phyloP scores from a whole-genome alignment of 2,797 vertebrate genomes.

The Phoeniculus purpureus region DNA sequence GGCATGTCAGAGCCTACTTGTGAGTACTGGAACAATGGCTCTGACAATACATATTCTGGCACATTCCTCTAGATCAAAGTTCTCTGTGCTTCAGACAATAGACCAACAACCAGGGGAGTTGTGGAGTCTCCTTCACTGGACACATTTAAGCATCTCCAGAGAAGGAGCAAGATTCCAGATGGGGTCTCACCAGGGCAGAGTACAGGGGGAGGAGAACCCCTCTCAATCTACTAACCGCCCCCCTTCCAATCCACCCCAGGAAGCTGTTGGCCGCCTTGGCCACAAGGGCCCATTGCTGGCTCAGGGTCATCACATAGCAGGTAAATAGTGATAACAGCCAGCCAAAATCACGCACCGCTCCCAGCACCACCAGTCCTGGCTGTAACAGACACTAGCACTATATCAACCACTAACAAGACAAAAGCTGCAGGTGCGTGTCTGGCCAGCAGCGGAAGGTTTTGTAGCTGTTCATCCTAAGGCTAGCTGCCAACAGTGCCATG shows the following conservation, averaged over 20 bases:
- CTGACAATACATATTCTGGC: conserved; percentile 8
- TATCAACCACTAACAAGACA: not conserved
- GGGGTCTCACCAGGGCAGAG: too few relatives aligned
- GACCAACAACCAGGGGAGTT: too few relatives aligned
- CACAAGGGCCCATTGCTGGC: too few relatives aligned
- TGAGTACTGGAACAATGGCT: conserved; percentile 24
- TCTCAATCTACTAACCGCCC: too few relatives aligned
- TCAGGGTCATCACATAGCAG: not conserved
- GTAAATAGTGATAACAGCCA: conserved; percentile 1
- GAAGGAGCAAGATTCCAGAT: too few relatives aligned
- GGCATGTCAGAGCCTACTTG: conserved; percentile 17
- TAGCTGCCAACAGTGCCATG: not conserved
- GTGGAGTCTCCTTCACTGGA: too few relatives aligned
- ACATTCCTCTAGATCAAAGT: not conserved
- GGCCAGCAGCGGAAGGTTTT: not conserved
- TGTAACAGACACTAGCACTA: not conserved
- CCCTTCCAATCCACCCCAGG: too few relatives aligned
- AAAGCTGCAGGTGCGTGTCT: conserved; percentile 2
- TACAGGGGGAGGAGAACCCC: too few relatives aligned
- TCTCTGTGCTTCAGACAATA: conserved; percentile 12
- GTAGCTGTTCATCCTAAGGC: not conserved
- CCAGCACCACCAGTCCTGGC: not conserved
- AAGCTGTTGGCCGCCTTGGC: too few relatives aligned
- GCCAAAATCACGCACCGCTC: not conserved
- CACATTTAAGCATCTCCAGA: too few relatives aligned